Evolutionary conservation across 2,888 invertebrate genomes (phyloP).

Genomic region (Platynereis dumerilii): DNA sequence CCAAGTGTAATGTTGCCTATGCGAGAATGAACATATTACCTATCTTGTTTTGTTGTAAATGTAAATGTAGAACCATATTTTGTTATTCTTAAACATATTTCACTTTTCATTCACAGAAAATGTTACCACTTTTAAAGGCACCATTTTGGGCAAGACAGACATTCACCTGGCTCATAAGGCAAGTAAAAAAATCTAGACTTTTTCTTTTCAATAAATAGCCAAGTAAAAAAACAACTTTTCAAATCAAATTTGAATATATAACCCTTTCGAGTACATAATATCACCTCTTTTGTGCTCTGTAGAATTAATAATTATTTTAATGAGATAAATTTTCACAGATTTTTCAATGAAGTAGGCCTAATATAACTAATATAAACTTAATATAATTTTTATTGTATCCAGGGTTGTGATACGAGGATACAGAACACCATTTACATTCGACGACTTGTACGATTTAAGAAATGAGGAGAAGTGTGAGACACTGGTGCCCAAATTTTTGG

Average conservation of each 20-base stretch:
- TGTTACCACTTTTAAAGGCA: background rate
- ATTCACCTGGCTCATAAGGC: background rate
- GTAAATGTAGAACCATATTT: no score
- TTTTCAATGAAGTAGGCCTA: no score
- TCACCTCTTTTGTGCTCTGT: no score
- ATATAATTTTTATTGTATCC: background rate
- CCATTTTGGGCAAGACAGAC: constrained; percentile 4
- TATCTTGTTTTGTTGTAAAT: no score
- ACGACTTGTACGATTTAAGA: constrained; percentile 12
- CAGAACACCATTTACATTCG: constrained; percentile 14
- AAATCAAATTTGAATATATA: no score
- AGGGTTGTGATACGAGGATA: constrained; percentile 12
- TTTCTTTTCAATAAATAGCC: background rate
- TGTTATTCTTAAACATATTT: no score
- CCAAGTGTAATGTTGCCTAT: no score
- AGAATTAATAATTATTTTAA: no score
- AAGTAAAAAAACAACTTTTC: no score
- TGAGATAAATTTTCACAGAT: no score
- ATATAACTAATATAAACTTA: constrained; percentile 6
- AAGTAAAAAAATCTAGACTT: background rate
- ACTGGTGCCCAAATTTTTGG: background rate
- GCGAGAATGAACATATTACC: no score
- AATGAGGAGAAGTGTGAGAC: constrained; percentile 12
- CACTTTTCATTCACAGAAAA: background rate
- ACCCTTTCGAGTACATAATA: no score